These are phyloP conservation scores for Didymodactylos carnosus DNA, from an alignment of 2,888 invertebrate species.

Conservation along the genomic window DNA sequence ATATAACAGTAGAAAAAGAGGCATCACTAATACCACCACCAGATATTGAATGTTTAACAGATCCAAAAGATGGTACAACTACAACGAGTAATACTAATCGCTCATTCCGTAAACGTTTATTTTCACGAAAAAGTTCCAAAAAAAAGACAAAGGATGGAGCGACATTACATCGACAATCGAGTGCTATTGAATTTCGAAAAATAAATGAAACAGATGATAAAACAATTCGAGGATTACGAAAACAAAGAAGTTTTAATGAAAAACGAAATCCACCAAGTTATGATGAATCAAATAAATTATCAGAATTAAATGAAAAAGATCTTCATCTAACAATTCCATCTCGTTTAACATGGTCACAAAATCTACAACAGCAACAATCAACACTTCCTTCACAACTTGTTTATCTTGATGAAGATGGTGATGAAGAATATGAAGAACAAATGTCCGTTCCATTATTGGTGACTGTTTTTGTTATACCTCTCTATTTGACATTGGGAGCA, in stretches of 20 bases:
- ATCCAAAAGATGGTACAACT: background rate
- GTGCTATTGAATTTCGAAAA: background rate
- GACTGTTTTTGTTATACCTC: conserved; percentile 6
- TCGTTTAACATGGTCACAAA: background rate
- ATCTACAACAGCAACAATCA: background rate
- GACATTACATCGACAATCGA: background rate
- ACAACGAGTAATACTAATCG: background rate
- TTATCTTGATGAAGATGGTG: conserved; percentile 16
- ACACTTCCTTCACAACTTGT: background rate
- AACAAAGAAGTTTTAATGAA: background rate
- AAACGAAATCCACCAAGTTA: background rate
- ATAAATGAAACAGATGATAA: background rate
- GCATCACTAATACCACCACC: too few relatives aligned
- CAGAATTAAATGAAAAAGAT: background rate
- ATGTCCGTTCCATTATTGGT: conserved; percentile 5
- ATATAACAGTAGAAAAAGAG: too few relatives aligned
- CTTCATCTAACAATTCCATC: background rate
- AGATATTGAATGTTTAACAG: too few relatives aligned
- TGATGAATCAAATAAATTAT: too few relatives aligned
- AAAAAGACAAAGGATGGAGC: background rate
- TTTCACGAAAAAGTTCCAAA: background rate
- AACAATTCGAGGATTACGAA: background rate
- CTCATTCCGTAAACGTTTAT: background rate
- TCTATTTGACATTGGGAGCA: conserved; percentile 11
- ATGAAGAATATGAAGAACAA: conserved; percentile 27